Evolutionary conservation across 2,888 invertebrate genomes (phyloP).

Genomic region (Himalopsyche kuldschensis): DNA sequence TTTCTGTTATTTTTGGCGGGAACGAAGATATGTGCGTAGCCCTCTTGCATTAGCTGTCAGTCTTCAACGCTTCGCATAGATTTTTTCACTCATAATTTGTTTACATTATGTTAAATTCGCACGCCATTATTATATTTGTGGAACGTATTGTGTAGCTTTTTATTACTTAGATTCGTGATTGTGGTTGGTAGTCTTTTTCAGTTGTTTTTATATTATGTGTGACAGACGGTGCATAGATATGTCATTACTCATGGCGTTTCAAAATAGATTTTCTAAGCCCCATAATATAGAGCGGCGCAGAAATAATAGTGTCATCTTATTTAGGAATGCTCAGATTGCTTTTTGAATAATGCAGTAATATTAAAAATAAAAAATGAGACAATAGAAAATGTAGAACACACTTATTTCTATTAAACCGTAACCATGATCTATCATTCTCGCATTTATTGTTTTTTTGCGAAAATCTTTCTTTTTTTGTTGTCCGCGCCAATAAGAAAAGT

Average conservation of each 20-base stretch:
- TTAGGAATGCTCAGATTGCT: background rate
- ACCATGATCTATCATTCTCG: too few species aligned
- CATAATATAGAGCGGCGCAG: background rate
- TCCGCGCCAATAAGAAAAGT: background rate
- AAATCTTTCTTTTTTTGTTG: background rate
- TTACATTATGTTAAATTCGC: background rate
- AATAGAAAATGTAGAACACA: background rate
- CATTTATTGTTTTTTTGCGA: background rate
- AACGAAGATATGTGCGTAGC: slow-evolving; percentile 24
- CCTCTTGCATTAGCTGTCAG: background rate
- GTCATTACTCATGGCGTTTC: background rate
- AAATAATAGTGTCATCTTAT: background rate
- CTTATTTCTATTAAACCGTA: too few species aligned
- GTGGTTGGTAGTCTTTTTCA: too few species aligned
- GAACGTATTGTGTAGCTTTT: too few species aligned
- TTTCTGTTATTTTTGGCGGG: slow-evolving; percentile 37
- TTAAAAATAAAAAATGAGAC: too few species aligned
- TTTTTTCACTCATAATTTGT: background rate
- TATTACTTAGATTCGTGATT: too few species aligned
- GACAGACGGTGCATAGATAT: background rate
- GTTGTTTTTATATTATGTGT: background rate
- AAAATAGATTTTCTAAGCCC: background rate
- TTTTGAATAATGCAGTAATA: background rate
- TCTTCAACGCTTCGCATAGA: background rate
- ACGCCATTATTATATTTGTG: too few species aligned